Percentiles rank a stretch among this genome's conserved stretches.
These are phyloP conservation scores for Popillia japonica DNA, from an alignment of 1,140 invertebrate genomes.

Conservation along the genomic window DNA sequence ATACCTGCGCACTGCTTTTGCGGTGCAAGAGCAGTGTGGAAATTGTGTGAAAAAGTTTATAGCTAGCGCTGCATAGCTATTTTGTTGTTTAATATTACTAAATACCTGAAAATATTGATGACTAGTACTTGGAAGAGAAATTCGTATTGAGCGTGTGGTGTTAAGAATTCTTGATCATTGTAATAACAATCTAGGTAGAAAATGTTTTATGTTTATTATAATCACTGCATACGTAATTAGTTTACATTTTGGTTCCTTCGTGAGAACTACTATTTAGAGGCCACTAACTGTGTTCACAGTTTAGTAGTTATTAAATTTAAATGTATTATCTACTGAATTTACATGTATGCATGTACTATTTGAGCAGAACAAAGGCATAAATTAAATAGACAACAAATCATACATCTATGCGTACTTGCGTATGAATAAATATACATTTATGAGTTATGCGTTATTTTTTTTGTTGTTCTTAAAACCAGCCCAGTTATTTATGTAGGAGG, in stretches of 20 bases:
- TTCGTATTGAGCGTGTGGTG: no score
- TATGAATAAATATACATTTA: constrained; percentile 7
- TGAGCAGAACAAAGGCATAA: neutral
- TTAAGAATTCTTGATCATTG: no score
- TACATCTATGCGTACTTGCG: neutral
- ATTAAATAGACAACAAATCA: constrained; percentile 11
- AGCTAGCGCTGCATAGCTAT: no score
- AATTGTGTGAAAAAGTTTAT: no score
- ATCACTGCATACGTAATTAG: neutral
- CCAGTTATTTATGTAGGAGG: constrained; percentile 50
- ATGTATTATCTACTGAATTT: neutral
- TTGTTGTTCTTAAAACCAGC: constrained; percentile 6
- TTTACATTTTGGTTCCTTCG: no score
- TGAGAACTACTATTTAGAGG: neutral
- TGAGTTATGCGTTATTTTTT: constrained; percentile 30
- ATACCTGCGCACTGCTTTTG: no score
- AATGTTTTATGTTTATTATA: neutral
- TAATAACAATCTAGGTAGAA: no score
- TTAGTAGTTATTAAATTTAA: constrained; percentile 5
- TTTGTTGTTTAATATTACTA: no score
- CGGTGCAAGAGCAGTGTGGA: no score
- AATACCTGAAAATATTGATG: no score
- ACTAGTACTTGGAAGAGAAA: no score
- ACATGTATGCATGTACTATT: neutral
- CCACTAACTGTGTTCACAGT: neutral